Conservation (phyloP, 2,888 invertebrate genomes). For the Drosophila fulvimacula region DNA sequence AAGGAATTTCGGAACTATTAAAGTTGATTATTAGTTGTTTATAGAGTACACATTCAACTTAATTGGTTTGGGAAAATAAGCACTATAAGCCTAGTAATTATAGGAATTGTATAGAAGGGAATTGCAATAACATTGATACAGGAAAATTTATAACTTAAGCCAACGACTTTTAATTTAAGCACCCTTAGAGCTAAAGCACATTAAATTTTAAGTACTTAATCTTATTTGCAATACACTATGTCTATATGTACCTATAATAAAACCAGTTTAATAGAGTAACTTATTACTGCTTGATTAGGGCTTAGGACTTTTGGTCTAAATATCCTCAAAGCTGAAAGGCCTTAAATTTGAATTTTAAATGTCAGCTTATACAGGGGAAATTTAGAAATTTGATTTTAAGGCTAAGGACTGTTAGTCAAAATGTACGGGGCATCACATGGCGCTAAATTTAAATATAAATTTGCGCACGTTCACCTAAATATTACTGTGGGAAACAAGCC, state of each 20-base stretch:
- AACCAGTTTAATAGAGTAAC: not conserved
- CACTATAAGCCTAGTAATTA: not conserved
- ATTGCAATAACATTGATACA: not conserved
- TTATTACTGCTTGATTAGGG: not conserved
- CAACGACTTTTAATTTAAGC: not conserved
- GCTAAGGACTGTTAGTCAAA: not conserved
- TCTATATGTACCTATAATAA: not conserved
- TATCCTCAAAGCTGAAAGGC: not conserved
- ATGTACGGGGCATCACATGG: not conserved
- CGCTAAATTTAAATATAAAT: not conserved
- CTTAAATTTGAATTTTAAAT: not conserved
- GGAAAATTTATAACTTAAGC: not conserved
- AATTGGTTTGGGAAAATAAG: not conserved
- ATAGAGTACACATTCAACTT: not conserved
- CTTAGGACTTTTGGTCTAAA: not conserved
- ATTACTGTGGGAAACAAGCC: not conserved
- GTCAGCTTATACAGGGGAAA: not conserved
- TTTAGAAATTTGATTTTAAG: not conserved
- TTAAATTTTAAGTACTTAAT: not conserved
- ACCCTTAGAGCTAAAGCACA: no score
- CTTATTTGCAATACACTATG: no score
- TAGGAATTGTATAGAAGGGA: not conserved
- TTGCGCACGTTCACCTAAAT: not conserved
- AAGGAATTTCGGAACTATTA: not conserved
- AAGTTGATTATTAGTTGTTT: not conserved